These are phyloP conservation scores for Ciconia maguari DNA, from an alignment of 2,113 vertebrate genomes.

Conservation along the genomic window DNA sequence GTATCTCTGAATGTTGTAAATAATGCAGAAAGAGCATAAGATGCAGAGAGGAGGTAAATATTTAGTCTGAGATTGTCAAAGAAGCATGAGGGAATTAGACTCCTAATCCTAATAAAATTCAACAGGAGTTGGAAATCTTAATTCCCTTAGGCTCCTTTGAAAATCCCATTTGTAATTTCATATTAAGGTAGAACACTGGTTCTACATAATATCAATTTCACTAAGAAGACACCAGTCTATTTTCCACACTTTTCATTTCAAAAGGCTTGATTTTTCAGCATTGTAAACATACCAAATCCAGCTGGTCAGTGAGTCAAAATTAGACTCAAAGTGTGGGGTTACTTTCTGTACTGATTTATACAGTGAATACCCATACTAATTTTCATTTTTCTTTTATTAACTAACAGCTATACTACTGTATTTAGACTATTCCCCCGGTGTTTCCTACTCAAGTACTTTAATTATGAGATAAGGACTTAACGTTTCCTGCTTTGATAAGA, in stretches of 20 bases:
- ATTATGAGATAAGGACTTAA: slow-evolving; percentile 44
- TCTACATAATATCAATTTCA: neutral
- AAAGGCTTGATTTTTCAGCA: neutral
- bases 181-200: neutral
- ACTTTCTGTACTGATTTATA: neutral
- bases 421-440: neutral
- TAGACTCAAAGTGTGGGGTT: rapidly evolving
- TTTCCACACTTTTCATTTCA: neutral
- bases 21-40: slow-evolving; percentile 25
- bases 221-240: neutral
- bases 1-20: slow-evolving; percentile 7
- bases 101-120: slow-evolving; percentile 34
- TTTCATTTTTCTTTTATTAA: neutral
- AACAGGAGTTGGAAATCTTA: neutral
- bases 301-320: neutral
- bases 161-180: slow-evolving; percentile 21
- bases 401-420: neutral
- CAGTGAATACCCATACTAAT: neutral
- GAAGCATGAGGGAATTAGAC: neutral
- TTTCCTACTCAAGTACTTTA: slow-evolving; percentile 28
- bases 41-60: slow-evolving; percentile 44
- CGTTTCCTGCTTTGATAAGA: slow-evolving; percentile 37
- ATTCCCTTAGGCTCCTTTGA: neutral
- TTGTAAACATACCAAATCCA: neutral
- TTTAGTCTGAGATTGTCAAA: slow-evolving; percentile 35